Percentiles rank a stretch among this genome's conserved stretches.
phyloP scores from a whole-genome alignment of 2,797 vertebrate genomes.

The Channa striata region DNA sequence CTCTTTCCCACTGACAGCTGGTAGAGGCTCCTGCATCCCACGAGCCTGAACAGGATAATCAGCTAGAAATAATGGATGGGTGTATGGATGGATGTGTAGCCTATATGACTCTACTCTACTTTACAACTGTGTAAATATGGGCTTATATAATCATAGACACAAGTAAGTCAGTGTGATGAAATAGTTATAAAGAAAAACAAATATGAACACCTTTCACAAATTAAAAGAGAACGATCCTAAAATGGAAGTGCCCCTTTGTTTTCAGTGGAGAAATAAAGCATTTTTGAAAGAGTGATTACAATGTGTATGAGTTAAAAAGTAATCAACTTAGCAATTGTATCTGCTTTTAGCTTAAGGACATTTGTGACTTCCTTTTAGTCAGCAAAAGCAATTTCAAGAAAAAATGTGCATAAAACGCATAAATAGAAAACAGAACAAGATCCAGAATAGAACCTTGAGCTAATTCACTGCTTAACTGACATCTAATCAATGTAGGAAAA shows the following conservation, averaged over 20 bases:
- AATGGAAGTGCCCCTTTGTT: neutral
- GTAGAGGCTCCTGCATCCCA: no score
- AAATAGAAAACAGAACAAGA: conserved; percentile 15
- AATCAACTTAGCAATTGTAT: neutral
- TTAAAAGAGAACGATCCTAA: neutral
- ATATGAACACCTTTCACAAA: neutral
- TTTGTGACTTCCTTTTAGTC: neutral
- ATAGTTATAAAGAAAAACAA: neutral
- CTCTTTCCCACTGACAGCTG: no score
- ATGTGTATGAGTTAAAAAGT: neutral
- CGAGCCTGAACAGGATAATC: no score
- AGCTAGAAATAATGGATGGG: no score
- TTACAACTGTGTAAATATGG: neutral
- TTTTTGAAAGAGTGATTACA: neutral
- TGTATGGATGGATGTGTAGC: neutral
- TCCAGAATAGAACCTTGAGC: conserved; percentile 32
- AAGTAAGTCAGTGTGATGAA: neutral
- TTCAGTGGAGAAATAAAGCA: neutral
- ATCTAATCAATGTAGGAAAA: neutral
- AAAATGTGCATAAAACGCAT: neutral
- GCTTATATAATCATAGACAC: neutral
- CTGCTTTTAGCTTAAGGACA: neutral
- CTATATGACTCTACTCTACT: neutral
- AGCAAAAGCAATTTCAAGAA: conserved; percentile 8
- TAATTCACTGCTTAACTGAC: conserved; percentile 5